phyloP scores from a whole-genome alignment of 1,140 invertebrate species.

The Sminthurides bifidus region DNA sequence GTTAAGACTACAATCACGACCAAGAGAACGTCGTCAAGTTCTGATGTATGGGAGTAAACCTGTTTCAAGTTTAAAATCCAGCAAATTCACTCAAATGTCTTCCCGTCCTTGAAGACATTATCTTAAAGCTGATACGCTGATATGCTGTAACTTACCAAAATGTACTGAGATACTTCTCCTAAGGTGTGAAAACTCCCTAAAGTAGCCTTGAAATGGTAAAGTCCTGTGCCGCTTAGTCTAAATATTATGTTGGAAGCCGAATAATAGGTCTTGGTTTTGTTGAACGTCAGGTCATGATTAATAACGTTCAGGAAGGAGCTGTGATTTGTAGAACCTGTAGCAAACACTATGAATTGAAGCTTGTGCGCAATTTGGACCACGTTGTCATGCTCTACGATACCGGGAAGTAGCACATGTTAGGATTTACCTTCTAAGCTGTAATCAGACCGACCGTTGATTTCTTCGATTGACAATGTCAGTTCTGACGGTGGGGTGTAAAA shows the following conservation, averaged over 20 bases:
- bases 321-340: background rate
- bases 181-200: conserved; percentile 12
- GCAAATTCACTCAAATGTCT: background rate
- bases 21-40: conserved; percentile 1
- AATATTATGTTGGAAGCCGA: background rate
- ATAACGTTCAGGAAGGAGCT: background rate
- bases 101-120: background rate
- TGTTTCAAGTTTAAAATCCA: conserved; percentile 2
- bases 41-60: background rate
- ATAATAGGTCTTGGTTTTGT: conserved; percentile 1
- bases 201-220: conserved; percentile 15
- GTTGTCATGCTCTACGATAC: background rate
- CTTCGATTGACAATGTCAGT: conserved; percentile 6
- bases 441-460: conserved; percentile 10
- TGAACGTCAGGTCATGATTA: background rate
- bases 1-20: background rate
- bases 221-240: conserved; percentile 8
- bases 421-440: conserved; percentile 5
- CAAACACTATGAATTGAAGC: background rate
- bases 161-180: conserved; percentile 14
- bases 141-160: conserved; percentile 4
- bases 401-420: background rate
- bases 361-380: background rate
- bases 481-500: conserved; percentile 3
- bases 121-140: background rate